Conservation (phyloP, 2,113 vertebrate species). For the Hirundichthys speculiger region DNA sequence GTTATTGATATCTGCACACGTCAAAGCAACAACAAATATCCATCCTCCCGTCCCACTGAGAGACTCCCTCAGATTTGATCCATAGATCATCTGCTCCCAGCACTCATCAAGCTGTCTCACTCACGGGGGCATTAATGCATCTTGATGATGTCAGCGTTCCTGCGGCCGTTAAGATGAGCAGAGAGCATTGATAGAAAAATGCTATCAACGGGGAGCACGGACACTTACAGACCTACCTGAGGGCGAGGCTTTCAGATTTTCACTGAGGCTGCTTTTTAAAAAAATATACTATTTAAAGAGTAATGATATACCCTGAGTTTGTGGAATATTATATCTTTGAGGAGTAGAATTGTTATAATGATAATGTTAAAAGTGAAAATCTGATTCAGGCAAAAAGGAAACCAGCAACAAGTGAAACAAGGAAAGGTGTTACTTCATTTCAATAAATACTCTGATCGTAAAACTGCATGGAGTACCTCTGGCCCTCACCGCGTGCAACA, state of each 20-base stretch:
- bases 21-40: constrained; percentile 64
- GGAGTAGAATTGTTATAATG: neutral
- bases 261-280: constrained; percentile 25
- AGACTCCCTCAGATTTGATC: constrained; percentile 60
- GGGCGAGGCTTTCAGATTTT: neutral
- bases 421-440: neutral
- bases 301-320: neutral
- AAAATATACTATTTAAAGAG: neutral
- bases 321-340: constrained; percentile 5
- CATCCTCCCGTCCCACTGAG: constrained; percentile 36
- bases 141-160: constrained; percentile 80
- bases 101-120: constrained; percentile 64
- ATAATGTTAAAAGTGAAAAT: neutral
- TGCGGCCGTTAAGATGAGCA: constrained; percentile 74
- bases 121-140: constrained; percentile 76
- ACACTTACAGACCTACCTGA: constrained; percentile 49
- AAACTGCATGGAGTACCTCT: no score
- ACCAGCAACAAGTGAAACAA: no score
- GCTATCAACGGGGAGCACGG: constrained; percentile 26
- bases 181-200: constrained; percentile 50
- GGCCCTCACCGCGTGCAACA: constrained; percentile 8
- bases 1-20: constrained; percentile 59
- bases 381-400: no score
- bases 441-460: no score
- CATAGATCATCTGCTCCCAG: constrained; percentile 65